Conservation (phyloP, 1,140 invertebrate genomes). For the Oryctes rhinoceros region DNA sequence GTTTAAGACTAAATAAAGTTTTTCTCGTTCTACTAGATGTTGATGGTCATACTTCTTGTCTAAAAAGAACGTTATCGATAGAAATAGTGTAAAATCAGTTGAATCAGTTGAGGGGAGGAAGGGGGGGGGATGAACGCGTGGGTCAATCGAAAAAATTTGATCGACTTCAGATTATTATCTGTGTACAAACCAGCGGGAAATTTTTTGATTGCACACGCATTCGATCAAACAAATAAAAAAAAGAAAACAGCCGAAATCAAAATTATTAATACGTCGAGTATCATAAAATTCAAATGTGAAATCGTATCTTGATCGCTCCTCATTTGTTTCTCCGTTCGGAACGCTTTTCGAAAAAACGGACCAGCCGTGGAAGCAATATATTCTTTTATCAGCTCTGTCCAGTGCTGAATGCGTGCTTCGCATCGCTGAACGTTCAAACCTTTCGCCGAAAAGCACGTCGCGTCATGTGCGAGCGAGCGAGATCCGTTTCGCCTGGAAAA, state of each 20-base stretch:
- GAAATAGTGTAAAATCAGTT: no score
- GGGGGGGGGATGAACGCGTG: no score
- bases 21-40: no score
- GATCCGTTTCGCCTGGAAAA: background rate
- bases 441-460: constrained; percentile 14
- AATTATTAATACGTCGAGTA: background rate
- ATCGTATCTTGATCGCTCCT: background rate
- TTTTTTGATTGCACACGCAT: no score
- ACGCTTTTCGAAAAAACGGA: background rate
- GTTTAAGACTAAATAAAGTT: no score
- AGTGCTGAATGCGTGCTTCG: background rate
- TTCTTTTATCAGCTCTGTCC: constrained; percentile 34
- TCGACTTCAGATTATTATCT: no score
- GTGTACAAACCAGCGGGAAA: no score
- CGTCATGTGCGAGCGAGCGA: background rate
- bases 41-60: no score
- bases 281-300: background rate
- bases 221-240: background rate
- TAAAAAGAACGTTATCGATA: no score
- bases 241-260: background rate
- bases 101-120: no score
- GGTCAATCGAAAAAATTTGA: no score
- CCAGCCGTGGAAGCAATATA: constrained; percentile 14
- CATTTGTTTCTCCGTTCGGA: constrained; percentile 2
- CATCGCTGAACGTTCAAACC: background rate